Conservation (phyloP, 2,113 vertebrate genomes). For the Tretioscincus oriximinensis region DNA sequence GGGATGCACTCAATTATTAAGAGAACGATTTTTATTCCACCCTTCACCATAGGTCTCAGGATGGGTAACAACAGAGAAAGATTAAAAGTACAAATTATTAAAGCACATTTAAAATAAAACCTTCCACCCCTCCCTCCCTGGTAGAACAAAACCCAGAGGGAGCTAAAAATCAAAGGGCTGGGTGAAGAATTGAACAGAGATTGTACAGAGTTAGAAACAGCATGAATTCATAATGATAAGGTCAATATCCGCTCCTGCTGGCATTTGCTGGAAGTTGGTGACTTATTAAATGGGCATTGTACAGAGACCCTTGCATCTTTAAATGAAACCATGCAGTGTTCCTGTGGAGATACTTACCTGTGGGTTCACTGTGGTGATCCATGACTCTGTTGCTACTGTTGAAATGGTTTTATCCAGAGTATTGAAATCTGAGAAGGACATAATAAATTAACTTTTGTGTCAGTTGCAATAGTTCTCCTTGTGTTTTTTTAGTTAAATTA, state of each 20-base stretch:
- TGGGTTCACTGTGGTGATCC: slow-evolving; percentile 1
- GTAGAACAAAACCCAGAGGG: too few relatives aligned
- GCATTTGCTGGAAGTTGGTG: slow-evolving; percentile 58
- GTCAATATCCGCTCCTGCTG: slow-evolving; percentile 67
- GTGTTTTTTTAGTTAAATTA: not conserved
- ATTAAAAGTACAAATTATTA: too few relatives aligned
- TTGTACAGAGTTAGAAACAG: slow-evolving; percentile 61
- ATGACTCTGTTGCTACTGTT: slow-evolving; percentile 4
- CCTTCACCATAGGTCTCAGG: too few relatives aligned
- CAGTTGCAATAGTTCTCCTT: not conserved
- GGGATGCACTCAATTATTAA: too few relatives aligned
- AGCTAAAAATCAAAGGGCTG: too few relatives aligned
- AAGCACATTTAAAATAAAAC: too few relatives aligned
- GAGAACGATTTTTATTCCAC: too few relatives aligned
- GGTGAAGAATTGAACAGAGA: slow-evolving; percentile 36
- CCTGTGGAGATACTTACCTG: slow-evolving; percentile 1
- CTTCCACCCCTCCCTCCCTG: too few relatives aligned
- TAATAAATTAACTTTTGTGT: not conserved
- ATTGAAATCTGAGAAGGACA: not conserved
- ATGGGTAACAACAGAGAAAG: too few relatives aligned
- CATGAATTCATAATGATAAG: slow-evolving; percentile 56
- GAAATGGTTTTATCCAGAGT: not conserved
- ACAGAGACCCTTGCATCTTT: slow-evolving; percentile 44
- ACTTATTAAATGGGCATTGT: slow-evolving; percentile 59
- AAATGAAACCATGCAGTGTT: slow-evolving; percentile 20